These are phyloP conservation scores for Morphnarchus princeps DNA, from an alignment of 2,113 vertebrate species.

Conservation along the genomic window DNA sequence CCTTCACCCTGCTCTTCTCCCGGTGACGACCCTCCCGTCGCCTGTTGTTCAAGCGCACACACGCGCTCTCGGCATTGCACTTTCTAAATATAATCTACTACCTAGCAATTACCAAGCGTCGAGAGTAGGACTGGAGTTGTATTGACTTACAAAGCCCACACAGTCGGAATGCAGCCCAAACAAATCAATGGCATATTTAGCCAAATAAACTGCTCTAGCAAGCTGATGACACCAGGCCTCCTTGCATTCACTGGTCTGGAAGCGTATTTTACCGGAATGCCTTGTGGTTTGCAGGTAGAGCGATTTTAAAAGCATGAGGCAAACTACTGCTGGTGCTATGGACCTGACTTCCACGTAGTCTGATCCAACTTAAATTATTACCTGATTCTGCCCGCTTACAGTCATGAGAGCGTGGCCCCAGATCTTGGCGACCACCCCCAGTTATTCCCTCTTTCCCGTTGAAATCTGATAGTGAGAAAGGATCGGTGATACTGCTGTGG, in stretches of 20 bases:
- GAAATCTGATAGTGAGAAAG: background rate
- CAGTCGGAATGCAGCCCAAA: conserved; percentile 70
- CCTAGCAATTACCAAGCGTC: conserved; percentile 7
- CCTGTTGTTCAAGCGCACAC: background rate
- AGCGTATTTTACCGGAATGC: background rate
- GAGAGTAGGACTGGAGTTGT: conserved; percentile 64
- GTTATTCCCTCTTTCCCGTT: background rate
- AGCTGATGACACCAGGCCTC: conserved; percentile 24
- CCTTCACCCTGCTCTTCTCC: background rate
- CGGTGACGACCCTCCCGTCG: background rate
- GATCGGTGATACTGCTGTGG: background rate
- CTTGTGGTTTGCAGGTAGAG: background rate
- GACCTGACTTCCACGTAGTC: background rate
- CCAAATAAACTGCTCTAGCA: conserved; percentile 63
- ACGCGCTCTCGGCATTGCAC: background rate
- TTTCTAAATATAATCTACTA: conserved; percentile 23
- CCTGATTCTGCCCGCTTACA: background rate
- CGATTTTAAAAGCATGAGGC: background rate
- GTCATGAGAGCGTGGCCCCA: background rate
- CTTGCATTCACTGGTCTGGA: background rate
- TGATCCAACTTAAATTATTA: background rate
- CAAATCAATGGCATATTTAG: conserved; percentile 76
- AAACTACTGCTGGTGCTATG: accelerated
- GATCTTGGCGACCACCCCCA: background rate
- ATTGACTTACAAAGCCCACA: conserved; percentile 75